phyloP scores from a whole-genome alignment of 1,140 invertebrate genomes.

The Stenopsyche tienmushanensis region DNA sequence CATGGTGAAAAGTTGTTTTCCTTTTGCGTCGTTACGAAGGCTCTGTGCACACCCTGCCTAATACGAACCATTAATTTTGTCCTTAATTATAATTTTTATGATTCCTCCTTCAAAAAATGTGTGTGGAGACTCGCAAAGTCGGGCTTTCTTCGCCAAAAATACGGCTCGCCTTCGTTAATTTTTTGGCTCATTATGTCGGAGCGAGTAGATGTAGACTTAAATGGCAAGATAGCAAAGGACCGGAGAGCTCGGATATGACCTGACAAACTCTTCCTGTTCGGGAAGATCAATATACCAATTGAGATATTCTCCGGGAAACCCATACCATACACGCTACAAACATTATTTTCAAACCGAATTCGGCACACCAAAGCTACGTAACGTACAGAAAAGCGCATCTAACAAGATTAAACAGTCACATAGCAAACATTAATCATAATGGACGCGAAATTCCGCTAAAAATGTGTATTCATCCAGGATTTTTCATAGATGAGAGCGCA shows the following conservation, averaged over 20 bases:
- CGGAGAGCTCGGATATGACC: not conserved
- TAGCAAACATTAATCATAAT: too few relatives aligned
- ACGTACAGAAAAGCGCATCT: too few relatives aligned
- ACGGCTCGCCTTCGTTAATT: not conserved
- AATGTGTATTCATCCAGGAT: too few relatives aligned
- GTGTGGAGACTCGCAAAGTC: not conserved
- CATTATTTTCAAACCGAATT: too few relatives aligned
- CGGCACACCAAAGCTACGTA: too few relatives aligned
- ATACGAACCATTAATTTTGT: slow-evolving; percentile 29
- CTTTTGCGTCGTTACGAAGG: not conserved
- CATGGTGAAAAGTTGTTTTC: too few relatives aligned
- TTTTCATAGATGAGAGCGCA: too few relatives aligned
- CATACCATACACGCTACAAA: not conserved
- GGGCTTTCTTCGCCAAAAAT: not conserved
- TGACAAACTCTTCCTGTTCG: not conserved
- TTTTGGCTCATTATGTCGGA: not conserved
- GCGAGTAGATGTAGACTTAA: not conserved
- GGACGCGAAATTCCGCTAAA: too few relatives aligned
- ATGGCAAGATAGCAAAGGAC: not conserved
- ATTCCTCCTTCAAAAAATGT: slow-evolving; percentile 6
- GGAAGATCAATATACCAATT: slow-evolving; percentile 5
- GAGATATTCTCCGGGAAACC: not conserved
- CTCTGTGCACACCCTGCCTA: not conserved
- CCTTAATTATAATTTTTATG: slow-evolving; percentile 31
- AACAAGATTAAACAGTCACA: too few relatives aligned